Base-by-base conservation (phyloP, 2,797 vertebrate genomes). In the Coracias cyanogaster region DNA sequence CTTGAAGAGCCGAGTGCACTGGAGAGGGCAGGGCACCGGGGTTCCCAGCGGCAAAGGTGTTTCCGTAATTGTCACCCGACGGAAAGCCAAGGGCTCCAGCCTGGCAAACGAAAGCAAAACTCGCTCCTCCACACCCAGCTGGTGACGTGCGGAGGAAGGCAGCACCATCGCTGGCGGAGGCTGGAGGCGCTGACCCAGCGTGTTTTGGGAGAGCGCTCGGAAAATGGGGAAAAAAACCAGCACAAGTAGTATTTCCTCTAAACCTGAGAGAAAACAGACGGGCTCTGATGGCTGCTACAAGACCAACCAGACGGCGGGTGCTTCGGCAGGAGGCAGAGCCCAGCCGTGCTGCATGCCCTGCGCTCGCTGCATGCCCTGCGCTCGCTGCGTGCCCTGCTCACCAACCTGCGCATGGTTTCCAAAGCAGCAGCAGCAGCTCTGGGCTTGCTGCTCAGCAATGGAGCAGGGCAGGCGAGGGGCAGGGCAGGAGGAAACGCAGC, bases 341-440 rank as follows among this genome's bases (percentile, higher is more conserved):
- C 79, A 25, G 65, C 35, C 29, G 12, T 3, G 26, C 61, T 15
- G 73, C 39, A 41, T 7, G 3, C 10, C 45, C 74, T 48, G 19
- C 6, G 3, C 6, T 2, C 2, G 5, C 26, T 22, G 73, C 39
- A 41, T 7, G 3, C 10, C 45, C 74, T 48, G 19, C 6, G 3
- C 6, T 2, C 2, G 5, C 26, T 22, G 70, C 39, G 14, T 7
- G 21, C 16, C 37, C 52, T 1, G 48, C 61, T 46, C 29, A 0
- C 79, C 6, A 26, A 39, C 0, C 48, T 28, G 0, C 0, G 0
- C 0, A 16, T 2, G 25, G n/a, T 11, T 22, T 3, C 26, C 11
- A 0, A 26, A n/a, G 51, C 1, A 0, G 78, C 21, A 24, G 66
- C 61, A n/a, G 57, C 61, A 37, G 65, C 48, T 15, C 71, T 7